These are phyloP conservation scores for Enteromius trimaculatus DNA, from an alignment of 2,797 vertebrate genomes.

Conservation along the genomic window DNA sequence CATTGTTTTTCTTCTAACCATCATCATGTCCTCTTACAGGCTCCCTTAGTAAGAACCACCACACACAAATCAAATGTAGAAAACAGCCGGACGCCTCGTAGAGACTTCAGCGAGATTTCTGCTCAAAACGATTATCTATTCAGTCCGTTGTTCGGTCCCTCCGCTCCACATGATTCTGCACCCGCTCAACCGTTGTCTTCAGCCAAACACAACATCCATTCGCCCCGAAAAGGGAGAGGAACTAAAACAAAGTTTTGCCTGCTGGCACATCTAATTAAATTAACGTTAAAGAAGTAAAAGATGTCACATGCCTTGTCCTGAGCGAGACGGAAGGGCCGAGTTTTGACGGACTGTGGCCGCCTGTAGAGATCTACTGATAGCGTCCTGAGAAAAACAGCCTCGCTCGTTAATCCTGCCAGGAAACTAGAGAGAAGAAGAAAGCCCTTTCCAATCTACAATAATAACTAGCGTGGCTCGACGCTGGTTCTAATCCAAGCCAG, in stretches of 20 bases:
- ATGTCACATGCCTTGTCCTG: conserved; percentile 20
- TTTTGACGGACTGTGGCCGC: conserved; percentile 45
- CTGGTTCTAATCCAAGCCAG: conserved; percentile 51
- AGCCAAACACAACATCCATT: conserved; percentile 52
- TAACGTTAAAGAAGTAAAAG: conserved; percentile 29
- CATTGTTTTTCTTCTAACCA: background rate
- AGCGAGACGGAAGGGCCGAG: background rate
- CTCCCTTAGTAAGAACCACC: background rate
- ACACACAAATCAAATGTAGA: background rate
- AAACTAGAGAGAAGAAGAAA: conserved; percentile 80
- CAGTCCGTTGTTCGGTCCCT: conserved; percentile 16
- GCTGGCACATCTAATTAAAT: conserved; percentile 54
- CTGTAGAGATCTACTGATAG: conserved; percentile 62
- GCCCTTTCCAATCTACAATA: conserved; percentile 75
- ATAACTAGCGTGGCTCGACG: conserved; percentile 63
- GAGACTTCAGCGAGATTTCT: background rate
- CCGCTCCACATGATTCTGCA: background rate
- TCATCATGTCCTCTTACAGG: background rate
- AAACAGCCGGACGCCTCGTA: conserved; percentile 12
- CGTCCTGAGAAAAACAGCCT: conserved; percentile 37
- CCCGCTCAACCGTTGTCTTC: conserved; percentile 10
- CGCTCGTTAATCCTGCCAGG: conserved; percentile 73
- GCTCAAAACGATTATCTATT: conserved; percentile 27
- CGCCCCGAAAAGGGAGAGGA: conserved; percentile 10
- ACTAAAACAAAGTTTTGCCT: background rate